Percentiles rank a stretch among this genome's conserved stretches.
phyloP scores from a whole-genome alignment of 1,140 invertebrate species.

The Listronotus bonariensis region DNA sequence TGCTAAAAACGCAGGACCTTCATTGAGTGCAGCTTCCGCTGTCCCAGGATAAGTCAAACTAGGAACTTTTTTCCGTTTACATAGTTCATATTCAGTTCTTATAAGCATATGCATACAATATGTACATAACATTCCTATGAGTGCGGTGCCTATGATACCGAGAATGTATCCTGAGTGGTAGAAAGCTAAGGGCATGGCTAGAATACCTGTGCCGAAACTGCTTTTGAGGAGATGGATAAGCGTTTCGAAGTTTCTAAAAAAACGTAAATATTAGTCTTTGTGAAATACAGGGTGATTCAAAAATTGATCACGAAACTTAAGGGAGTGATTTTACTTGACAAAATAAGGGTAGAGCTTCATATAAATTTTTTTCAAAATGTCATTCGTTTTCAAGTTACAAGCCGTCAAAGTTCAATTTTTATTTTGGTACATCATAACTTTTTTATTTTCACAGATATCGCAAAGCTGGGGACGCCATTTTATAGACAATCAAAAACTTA shows the following conservation, averaged over 20 bases:
- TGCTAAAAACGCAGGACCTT: conserved; percentile 68
- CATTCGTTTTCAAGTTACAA: no score
- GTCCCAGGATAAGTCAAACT: conserved; percentile 73
- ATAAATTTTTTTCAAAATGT: no score
- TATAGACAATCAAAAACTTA: no score
- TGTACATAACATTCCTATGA: conserved; percentile 76
- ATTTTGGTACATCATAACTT: no score
- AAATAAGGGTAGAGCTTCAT: no score
- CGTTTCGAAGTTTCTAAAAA: conserved; percentile 74
- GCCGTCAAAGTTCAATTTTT: no score
- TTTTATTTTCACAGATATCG: no score
- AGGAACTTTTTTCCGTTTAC: conserved; percentile 68
- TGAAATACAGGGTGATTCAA: no score
- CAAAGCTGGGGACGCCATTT: no score
- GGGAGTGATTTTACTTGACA: no score
- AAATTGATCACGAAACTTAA: no score
- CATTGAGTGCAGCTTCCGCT: conserved; percentile 69
- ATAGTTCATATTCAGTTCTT: conserved; percentile 70
- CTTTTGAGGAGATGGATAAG: conserved; percentile 83
- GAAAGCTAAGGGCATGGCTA: conserved; percentile 88
- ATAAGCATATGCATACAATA: conserved; percentile 81
- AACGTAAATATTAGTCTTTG: conserved; percentile 1
- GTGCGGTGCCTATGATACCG: conserved; percentile 68
- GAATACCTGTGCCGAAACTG: conserved; percentile 86
- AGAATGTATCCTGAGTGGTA: conserved; percentile 74